Conservation (phyloP, 92 coral and sea anemone species). For the Chrysogorgia sp. region DNA sequence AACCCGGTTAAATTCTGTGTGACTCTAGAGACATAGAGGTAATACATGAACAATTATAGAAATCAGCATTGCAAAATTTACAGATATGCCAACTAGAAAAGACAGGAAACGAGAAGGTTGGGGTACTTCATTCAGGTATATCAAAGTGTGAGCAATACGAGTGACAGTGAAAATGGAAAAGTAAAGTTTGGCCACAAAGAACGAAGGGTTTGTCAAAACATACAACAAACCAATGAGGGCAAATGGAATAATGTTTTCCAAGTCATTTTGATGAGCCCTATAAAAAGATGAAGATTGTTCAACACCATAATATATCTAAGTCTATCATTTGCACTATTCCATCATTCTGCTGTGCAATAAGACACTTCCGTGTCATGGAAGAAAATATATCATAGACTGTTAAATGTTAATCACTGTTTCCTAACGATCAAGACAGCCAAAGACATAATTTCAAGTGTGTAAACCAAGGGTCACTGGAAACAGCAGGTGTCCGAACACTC, state of each 20-base stretch:
- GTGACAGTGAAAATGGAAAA: slow-evolving; percentile 74
- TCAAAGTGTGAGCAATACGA: slow-evolving; percentile 69
- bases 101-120: slow-evolving; percentile 22
- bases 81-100: neutral
- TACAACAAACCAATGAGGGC: slow-evolving; percentile 70
- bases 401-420: neutral
- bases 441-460: too few relatives aligned
- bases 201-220: slow-evolving; percentile 61
- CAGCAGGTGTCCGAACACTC: too few relatives aligned
- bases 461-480: too few relatives aligned
- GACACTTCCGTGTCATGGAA: too few relatives aligned
- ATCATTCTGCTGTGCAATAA: too few relatives aligned
- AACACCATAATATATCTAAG: neutral
- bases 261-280: slow-evolving; percentile 83
- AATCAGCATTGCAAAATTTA: slow-evolving; percentile 24
- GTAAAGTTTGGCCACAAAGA: slow-evolving; percentile 64
- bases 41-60: slow-evolving; percentile 23
- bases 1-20: too few relatives aligned
- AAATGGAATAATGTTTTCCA: slow-evolving; percentile 85
- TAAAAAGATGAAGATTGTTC: neutral
- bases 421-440: neutral
- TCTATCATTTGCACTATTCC: too few relatives aligned
- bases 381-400: neutral
- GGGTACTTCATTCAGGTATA: slow-evolving; percentile 49
- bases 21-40: slow-evolving; percentile 6